Evolutionary conservation across 1,140 invertebrate species (phyloP).

Genomic region (Rhagoletis pomonella): DNA sequence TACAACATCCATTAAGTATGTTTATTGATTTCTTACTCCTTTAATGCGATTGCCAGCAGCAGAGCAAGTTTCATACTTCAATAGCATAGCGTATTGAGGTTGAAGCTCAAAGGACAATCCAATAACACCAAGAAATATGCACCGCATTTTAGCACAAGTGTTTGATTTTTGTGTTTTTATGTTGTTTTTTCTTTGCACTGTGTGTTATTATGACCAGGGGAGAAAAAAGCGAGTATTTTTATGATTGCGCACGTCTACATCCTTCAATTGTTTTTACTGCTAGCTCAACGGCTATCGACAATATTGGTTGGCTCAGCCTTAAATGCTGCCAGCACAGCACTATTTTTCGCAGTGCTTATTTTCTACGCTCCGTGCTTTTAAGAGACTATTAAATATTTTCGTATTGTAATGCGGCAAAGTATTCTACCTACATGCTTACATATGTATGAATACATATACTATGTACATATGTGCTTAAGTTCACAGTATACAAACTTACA

Average conservation of each 20-base stretch:
- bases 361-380: background rate
- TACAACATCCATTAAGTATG: slow-evolving; percentile 11
- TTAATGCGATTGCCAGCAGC: background rate
- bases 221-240: background rate
- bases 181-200: background rate
- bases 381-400: background rate
- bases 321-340: background rate
- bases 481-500: background rate
- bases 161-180: background rate
- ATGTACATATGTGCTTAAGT: too few species aligned
- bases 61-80: background rate
- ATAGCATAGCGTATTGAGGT: background rate
- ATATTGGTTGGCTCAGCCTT: background rate
- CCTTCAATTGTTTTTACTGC: background rate
- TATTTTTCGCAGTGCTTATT: background rate
- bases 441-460: too few species aligned
- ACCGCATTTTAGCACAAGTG: background rate
- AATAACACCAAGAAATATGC: background rate
- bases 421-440: too few species aligned
- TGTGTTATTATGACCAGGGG: background rate
- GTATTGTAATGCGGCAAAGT: background rate
- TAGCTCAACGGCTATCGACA: slow-evolving; percentile 17
- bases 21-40: slow-evolving; percentile 25
- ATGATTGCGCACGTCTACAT: background rate
- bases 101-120: background rate